Evolutionary conservation across 2,113 vertebrate species (phyloP).

Genomic region (Cebus imitator): DNA sequence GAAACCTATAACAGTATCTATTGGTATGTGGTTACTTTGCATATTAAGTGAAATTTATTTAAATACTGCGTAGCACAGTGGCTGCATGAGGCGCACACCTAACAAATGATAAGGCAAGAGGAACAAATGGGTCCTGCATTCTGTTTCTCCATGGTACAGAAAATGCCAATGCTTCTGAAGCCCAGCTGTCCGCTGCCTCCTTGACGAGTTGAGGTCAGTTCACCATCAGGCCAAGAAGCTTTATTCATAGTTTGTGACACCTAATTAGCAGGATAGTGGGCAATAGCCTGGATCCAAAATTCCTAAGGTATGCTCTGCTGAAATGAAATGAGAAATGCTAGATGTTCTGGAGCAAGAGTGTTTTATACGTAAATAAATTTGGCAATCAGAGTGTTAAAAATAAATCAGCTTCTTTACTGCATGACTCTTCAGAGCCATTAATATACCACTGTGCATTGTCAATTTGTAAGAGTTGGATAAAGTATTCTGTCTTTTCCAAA

Average conservation of each 20-base stretch:
- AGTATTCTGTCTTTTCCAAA: background rate
- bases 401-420: background rate
- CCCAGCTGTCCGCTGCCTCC: background rate
- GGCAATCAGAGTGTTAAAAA: background rate
- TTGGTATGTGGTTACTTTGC: background rate
- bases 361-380: background rate
- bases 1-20: background rate
- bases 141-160: background rate
- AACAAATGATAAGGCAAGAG: background rate
- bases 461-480: background rate
- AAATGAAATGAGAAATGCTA: background rate
- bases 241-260: background rate
- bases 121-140: background rate
- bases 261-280: background rate
- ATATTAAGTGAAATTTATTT: background rate
- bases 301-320: background rate
- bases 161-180: background rate
- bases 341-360: background rate
- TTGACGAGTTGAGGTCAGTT: background rate
- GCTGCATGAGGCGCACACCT: background rate
- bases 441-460: fast-evolving
- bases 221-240: background rate
- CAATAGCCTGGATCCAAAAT: background rate
- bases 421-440: background rate
- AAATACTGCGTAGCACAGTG: background rate